Evolutionary conservation across 2,888 invertebrate species (phyloP).

Genomic region (Chironomus tentans): DNA sequence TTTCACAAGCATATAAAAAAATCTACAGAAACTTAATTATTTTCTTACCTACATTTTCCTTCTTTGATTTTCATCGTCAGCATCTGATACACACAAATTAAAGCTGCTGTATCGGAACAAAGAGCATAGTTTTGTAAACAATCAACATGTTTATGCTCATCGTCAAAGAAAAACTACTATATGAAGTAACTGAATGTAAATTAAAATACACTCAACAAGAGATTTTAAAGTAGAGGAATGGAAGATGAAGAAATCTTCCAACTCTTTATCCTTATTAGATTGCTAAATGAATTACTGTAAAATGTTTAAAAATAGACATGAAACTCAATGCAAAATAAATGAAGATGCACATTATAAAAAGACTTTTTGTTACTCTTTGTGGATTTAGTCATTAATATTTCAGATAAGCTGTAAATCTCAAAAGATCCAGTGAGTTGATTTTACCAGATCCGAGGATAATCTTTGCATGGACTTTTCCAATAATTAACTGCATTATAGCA

Average conservation of each 20-base stretch:
- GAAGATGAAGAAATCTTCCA: not conserved
- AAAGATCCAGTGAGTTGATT: too few species aligned
- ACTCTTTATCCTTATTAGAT: not conserved
- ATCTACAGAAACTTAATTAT: not conserved
- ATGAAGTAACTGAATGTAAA: not conserved
- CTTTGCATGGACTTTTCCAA: too few species aligned
- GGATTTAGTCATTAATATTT: too few species aligned
- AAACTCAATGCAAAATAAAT: not conserved
- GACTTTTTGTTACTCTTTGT: too few species aligned
- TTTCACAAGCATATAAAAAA: not conserved
- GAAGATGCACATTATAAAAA: not conserved
- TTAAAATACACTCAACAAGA: not conserved
- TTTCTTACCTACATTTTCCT: not conserved
- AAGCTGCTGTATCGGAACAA: not conserved
- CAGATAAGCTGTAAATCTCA: too few species aligned
- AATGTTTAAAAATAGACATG: not conserved
- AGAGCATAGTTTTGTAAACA: not conserved
- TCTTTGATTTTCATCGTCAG: constrained; percentile 2
- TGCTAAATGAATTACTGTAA: not conserved
- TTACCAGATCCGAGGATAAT: too few species aligned
- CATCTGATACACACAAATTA: not conserved
- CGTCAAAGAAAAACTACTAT: not conserved
- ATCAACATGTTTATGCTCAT: not conserved
- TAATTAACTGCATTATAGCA: too few species aligned
- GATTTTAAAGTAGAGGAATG: too few species aligned